Percentiles rank a stretch among this genome's conserved stretches.
These are phyloP conservation scores for Sebastes cheni DNA, from an alignment of 2,797 vertebrate genomes.

Conservation along the genomic window DNA sequence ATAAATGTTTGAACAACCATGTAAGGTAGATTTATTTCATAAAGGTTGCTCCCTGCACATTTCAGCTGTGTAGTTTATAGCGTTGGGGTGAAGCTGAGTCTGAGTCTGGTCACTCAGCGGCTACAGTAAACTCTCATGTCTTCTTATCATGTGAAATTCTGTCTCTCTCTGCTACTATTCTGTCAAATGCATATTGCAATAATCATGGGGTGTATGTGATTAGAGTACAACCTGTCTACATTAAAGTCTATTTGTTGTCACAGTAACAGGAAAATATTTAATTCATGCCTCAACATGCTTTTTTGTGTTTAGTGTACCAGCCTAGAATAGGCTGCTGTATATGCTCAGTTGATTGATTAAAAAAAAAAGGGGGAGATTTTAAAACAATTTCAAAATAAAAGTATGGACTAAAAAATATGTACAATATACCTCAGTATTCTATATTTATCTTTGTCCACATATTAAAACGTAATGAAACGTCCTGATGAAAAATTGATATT, in stretches of 20 bases:
- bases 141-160: conserved; percentile 10
- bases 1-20: conserved; percentile 6
- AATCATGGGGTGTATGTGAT: not conserved
- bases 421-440: not conserved
- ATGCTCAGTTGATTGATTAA: not conserved
- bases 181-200: not conserved
- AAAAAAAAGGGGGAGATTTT: not conserved
- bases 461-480: not conserved
- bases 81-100: not conserved
- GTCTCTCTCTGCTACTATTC: not conserved
- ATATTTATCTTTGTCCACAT: not conserved
- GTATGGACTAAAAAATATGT: not conserved
- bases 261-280: not conserved
- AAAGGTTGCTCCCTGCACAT: not conserved
- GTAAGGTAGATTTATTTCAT: not conserved
- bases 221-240: not conserved
- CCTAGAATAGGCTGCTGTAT: not conserved
- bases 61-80: not conserved
- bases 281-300: not conserved
- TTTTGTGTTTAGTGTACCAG: not conserved
- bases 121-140: not conserved
- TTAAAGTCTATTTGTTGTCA: not conserved
- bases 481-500: not conserved
- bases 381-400: not conserved
- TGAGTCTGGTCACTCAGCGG: not conserved